These are phyloP conservation scores for Monoplex corrugatus DNA, from an alignment of 2,888 invertebrate species.

Conservation along the genomic window DNA sequence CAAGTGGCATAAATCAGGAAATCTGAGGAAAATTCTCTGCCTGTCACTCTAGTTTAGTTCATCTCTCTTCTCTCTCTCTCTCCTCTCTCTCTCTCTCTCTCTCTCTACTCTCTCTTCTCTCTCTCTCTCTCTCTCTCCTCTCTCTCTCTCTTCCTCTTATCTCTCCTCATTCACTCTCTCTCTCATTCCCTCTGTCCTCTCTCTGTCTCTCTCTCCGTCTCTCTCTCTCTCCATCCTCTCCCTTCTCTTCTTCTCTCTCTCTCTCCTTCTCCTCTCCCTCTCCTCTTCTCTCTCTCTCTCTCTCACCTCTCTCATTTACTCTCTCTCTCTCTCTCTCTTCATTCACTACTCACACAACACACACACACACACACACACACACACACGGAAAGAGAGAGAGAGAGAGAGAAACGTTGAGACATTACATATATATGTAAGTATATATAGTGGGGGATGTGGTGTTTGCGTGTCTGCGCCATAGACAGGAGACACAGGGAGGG, in stretches of 20 bases:
- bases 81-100: neutral
- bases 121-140: neutral
- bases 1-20: too few relatives aligned
- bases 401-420: too few relatives aligned
- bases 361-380: neutral
- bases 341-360: neutral
- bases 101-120: neutral
- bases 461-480: too few relatives aligned
- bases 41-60: neutral
- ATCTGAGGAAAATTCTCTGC: too few relatives aligned
- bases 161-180: neutral
- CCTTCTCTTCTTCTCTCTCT: neutral
- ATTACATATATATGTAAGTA: neutral
- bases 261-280: neutral
- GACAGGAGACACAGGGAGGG: too few relatives aligned
- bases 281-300: neutral
- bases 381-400: too few relatives aligned
- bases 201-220: neutral
- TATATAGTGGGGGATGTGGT: too few relatives aligned
- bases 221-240: neutral
- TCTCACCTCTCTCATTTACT: neutral
- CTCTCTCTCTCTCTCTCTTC: neutral
- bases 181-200: neutral
- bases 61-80: neutral
- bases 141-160: neutral